Evolutionary conservation across 1,140 invertebrate genomes (phyloP).

Genomic region (Drosophila orosa): DNA sequence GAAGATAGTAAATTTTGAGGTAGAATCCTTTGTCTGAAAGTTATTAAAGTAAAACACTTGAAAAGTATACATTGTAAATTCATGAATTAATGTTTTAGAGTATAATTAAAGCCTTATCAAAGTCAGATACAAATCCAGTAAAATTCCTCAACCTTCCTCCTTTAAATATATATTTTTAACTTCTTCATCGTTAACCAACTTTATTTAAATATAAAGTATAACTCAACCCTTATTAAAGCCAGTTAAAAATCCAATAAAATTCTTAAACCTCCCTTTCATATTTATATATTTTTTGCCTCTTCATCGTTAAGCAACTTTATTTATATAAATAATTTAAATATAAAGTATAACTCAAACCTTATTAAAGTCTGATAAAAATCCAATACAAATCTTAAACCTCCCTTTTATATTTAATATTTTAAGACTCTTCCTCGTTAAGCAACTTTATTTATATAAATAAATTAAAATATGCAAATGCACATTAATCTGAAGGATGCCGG

Average conservation of each 20-base stretch:
- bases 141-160: background rate
- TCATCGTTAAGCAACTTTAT: slow-evolving; percentile 32
- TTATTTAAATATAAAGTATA: no score
- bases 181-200: slow-evolving; percentile 1
- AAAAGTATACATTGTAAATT: background rate
- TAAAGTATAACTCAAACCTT: no score
- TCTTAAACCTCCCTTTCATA: background rate
- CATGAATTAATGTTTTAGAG: background rate
- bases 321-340: slow-evolving; percentile 60
- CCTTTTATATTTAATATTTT: no score
- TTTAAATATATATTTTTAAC: slow-evolving; percentile 12
- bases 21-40: background rate
- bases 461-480: slow-evolving; percentile 59
- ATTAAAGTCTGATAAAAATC: no score
- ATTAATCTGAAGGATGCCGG: slow-evolving; percentile 25
- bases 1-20: background rate
- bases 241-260: slow-evolving; percentile 7
- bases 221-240: no score
- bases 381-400: no score
- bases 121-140: background rate
- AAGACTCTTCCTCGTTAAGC: no score
- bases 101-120: background rate
- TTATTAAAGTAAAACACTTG: background rate
- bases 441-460: slow-evolving; percentile 55
- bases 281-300: slow-evolving; percentile 13